A percentile compares a stretch with the other conserved stretches of the same genome.
Evolutionary conservation across 2,797 vertebrate genomes (phyloP).

Genomic region (Dermochelys coriacea): DNA sequence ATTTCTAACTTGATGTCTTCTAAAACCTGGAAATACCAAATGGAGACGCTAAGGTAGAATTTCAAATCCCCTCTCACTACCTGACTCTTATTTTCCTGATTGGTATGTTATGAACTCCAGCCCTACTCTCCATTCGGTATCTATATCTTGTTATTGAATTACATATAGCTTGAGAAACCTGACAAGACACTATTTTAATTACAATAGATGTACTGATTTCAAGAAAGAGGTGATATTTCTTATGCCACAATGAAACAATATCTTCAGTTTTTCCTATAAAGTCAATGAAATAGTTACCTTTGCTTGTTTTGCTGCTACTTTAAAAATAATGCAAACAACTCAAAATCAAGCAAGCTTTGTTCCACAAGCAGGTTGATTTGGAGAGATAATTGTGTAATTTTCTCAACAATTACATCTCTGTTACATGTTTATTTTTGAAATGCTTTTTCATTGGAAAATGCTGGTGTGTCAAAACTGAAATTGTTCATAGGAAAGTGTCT

Average conservation of each 20-base stretch:
- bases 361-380: not conserved
- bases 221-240: not conserved
- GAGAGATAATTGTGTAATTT: not conserved
- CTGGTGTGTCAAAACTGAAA: not conserved
- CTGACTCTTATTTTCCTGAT: not conserved
- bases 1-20: not conserved
- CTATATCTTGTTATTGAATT: not conserved
- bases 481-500: not conserved
- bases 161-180: not conserved
- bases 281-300: not conserved
- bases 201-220: not conserved
- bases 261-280: not conserved
- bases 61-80: not conserved
- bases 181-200: not conserved
- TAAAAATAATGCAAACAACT: not conserved
- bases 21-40: not conserved
- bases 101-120: not conserved
- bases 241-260: not conserved
- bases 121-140: not conserved
- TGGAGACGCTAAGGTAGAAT: not conserved
- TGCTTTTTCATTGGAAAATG: not conserved
- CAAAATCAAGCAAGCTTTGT: not conserved
- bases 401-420: fast-evolving
- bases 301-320: not conserved
- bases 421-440: not conserved